phyloP scores from a whole-genome alignment of 2,797 vertebrate genomes.

The Kryptopterus vitreolus region DNA sequence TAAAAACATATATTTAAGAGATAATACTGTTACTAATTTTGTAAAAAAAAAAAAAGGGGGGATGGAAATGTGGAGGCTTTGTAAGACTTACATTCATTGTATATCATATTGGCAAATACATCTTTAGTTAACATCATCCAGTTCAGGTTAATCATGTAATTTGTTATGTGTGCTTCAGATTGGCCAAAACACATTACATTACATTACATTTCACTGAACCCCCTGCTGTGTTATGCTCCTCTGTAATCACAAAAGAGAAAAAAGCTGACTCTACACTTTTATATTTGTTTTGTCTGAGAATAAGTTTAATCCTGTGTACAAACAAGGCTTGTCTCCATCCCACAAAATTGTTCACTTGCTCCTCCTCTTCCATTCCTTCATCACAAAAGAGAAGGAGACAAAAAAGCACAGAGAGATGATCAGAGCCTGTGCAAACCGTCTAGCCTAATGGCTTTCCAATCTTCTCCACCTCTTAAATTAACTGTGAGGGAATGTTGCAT shows the following conservation, averaged over 20 bases:
- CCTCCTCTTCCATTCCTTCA: slow-evolving; percentile 24
- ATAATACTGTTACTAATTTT: background rate
- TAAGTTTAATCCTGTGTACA: slow-evolving; percentile 82
- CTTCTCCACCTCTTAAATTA: slow-evolving; percentile 97
- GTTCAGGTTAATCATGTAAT: no score
- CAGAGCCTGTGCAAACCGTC: slow-evolving; percentile 91
- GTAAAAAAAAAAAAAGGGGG: background rate
- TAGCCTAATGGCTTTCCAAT: slow-evolving; percentile 85
- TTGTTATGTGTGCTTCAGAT: background rate
- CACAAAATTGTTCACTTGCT: slow-evolving; percentile 51
- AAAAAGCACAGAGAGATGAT: slow-evolving; percentile 87
- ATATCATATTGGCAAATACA: slow-evolving; percentile 3
- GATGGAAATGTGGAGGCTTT: background rate
- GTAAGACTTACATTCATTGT: background rate
- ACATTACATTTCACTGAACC: background rate
- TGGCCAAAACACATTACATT: background rate
- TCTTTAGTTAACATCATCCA: background rate
- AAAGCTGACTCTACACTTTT: slow-evolving; percentile 61
- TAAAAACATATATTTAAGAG: background rate
- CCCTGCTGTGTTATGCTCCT: background rate
- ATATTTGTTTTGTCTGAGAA: slow-evolving; percentile 80
- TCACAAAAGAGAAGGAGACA: slow-evolving; percentile 86
- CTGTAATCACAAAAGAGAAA: background rate
- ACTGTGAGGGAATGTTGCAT: slow-evolving; percentile 84
- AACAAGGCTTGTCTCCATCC: slow-evolving; percentile 78